Percentiles rank a stretch among this genome's conserved stretches.
Evolutionary conservation across 2,113 vertebrate genomes (phyloP).

Genomic region (Phodopus roborovskii): DNA sequence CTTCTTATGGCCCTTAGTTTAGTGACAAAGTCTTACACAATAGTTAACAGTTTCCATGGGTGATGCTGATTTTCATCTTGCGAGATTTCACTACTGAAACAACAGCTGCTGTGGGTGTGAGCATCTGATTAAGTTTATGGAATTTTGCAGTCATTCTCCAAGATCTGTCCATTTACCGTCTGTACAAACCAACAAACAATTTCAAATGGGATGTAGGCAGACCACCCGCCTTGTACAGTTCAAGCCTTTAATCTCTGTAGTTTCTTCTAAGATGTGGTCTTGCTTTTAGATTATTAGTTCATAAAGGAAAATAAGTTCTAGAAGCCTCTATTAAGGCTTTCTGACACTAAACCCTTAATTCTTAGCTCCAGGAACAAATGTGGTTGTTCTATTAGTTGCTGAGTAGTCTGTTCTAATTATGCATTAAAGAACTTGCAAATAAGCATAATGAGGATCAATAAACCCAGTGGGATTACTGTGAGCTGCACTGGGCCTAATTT

Average conservation of each 20-base stretch:
- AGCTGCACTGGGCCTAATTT: neutral
- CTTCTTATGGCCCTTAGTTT: neutral
- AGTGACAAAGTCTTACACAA: neutral
- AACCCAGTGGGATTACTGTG: conserved; percentile 4
- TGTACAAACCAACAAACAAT: neutral
- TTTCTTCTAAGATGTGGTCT: neutral
- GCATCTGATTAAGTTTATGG: neutral
- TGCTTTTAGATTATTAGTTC: conserved; percentile 29
- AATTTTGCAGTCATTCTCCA: neutral
- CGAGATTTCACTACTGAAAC: conserved; percentile 12
- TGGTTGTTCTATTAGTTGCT: neutral
- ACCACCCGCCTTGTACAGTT: neutral
- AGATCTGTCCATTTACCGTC: neutral
- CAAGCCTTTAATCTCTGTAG: neutral
- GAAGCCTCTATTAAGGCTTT: conserved; percentile 10
- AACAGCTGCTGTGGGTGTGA: neutral
- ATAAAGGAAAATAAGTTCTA: neutral
- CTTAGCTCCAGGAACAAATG: conserved; percentile 26
- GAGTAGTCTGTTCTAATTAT: conserved; percentile 31
- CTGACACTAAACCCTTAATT: neutral
- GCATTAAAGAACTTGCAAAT: conserved; percentile 32
- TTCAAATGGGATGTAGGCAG: neutral
- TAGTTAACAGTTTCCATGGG: neutral
- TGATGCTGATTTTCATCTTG: neutral
- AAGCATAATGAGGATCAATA: conserved; percentile 24